Percentiles rank a stretch among this genome's conserved stretches.
These are phyloP conservation scores for Danionella cerebrum DNA, from an alignment of 2,113 vertebrate species.

Conservation along the genomic window DNA sequence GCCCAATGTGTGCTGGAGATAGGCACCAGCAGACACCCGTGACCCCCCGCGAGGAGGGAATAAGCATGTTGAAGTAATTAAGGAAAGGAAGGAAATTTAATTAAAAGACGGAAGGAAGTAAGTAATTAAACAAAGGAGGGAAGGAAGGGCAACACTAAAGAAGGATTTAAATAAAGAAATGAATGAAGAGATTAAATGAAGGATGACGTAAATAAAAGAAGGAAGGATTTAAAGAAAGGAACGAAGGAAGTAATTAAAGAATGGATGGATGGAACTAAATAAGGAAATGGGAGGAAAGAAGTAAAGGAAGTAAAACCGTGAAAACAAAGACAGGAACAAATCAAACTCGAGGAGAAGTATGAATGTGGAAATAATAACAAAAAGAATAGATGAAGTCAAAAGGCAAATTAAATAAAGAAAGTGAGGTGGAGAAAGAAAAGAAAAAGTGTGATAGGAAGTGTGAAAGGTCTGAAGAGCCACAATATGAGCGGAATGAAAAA, in stretches of 20 bases:
- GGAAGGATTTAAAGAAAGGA: neutral
- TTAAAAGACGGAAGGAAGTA: too few species aligned
- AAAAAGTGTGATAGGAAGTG: too few species aligned
- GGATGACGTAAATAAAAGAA: neutral
- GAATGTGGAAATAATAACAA: too few species aligned
- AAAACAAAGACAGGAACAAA: neutral
- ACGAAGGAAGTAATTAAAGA: neutral
- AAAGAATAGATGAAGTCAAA: too few species aligned
- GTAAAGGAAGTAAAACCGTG: neutral
- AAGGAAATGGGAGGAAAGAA: neutral
- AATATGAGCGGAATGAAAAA: too few species aligned
- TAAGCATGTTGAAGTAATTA: neutral
- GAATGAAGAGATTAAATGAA: too few species aligned
- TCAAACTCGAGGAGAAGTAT: too few species aligned
- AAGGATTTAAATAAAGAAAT: neutral
- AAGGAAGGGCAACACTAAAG: neutral
- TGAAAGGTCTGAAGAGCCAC: too few species aligned
- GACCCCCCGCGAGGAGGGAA: neutral
- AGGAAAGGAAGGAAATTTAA: neutral
- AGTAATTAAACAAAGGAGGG: neutral
- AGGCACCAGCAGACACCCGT: too few species aligned
- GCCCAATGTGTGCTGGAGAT: too few species aligned
- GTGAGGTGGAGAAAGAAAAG: too few species aligned
- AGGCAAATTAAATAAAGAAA: too few species aligned
- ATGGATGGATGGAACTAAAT: neutral